These are phyloP conservation scores for Ramazzottius varieornatus DNA, from an alignment of 2,888 invertebrate genomes.

Conservation along the genomic window DNA sequence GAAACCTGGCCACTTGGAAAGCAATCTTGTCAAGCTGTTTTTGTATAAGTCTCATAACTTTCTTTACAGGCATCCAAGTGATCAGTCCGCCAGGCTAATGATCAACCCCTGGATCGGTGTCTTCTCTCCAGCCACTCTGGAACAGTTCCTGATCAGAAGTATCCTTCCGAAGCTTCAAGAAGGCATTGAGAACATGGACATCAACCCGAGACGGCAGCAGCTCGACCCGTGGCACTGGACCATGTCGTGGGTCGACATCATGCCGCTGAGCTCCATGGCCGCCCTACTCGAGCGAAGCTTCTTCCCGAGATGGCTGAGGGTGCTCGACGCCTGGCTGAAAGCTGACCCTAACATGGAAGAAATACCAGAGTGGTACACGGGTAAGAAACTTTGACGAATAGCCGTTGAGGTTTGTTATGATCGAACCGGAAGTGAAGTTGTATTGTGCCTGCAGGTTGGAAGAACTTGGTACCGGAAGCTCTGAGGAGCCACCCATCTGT, in stretches of 20 bases:
- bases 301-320: conserved; percentile 65
- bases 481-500: not conserved
- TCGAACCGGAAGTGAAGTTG: no score
- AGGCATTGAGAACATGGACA: conserved; percentile 37
- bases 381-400: conserved; percentile 28
- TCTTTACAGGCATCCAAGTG: no score
- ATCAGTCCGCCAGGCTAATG: conserved; percentile 67
- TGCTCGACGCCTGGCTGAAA: conserved; percentile 49
- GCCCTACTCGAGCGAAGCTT: conserved; percentile 58
- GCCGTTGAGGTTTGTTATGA: no score
- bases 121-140: conserved; percentile 45
- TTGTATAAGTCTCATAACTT: no score
- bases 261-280: conserved; percentile 48
- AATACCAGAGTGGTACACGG: conserved; percentile 56
- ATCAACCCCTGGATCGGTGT: conserved; percentile 64
- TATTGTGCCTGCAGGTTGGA: no score
- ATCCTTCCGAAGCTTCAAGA: conserved; percentile 63
- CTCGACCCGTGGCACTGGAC: conserved; percentile 72
- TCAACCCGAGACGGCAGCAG: conserved; percentile 10
- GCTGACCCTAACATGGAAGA: conserved; percentile 65
- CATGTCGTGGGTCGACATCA: conserved; percentile 65
- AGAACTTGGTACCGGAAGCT: not conserved
- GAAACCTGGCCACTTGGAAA: no score
- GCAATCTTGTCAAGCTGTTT: no score
- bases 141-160: conserved; percentile 53